These are phyloP conservation scores for Clytia hemisphaerica DNA, from an alignment of 30 jellyfish, hydroid and myxozoan species.

Conservation along the genomic window DNA sequence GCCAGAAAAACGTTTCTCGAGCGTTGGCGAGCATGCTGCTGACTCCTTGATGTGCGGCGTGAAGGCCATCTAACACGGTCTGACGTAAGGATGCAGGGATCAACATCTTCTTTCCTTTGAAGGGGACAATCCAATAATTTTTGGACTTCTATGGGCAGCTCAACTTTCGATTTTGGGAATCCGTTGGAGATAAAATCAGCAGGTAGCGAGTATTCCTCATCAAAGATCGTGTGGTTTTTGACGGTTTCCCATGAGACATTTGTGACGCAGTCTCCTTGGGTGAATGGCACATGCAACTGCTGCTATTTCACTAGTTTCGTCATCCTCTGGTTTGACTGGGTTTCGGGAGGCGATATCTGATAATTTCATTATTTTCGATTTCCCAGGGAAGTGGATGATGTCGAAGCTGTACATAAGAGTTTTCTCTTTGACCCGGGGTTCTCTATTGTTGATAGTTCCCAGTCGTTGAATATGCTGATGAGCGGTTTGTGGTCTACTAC, in stretches of 20 bases:
- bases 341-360: background rate
- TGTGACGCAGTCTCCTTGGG: background rate
- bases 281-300: background rate
- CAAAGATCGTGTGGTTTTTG: background rate
- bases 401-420: constrained; percentile 11
- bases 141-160: no score
- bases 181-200: no score
- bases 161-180: no score
- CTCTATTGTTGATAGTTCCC: background rate
- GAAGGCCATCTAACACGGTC: background rate
- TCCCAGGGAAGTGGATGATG: constrained; percentile 21
- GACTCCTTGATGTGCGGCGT: constrained; percentile 23
- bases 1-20: constrained; percentile 10
- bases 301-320: background rate
- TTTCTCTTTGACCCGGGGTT: constrained; percentile 32
- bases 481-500: constrained; percentile 46
- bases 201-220: constrained; percentile 2
- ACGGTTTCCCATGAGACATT: no score
- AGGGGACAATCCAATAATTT: background rate
- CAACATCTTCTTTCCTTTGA: no score
- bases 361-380: background rate
- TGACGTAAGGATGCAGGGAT: constrained; percentile 1
- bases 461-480: constrained; percentile 13
- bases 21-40: constrained; percentile 15
- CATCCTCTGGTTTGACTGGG: no score